A percentile compares a stretch with the other conserved stretches of the same genome.
phyloP scores from a whole-genome alignment of 2,797 vertebrate species.

The Huso huso region DNA sequence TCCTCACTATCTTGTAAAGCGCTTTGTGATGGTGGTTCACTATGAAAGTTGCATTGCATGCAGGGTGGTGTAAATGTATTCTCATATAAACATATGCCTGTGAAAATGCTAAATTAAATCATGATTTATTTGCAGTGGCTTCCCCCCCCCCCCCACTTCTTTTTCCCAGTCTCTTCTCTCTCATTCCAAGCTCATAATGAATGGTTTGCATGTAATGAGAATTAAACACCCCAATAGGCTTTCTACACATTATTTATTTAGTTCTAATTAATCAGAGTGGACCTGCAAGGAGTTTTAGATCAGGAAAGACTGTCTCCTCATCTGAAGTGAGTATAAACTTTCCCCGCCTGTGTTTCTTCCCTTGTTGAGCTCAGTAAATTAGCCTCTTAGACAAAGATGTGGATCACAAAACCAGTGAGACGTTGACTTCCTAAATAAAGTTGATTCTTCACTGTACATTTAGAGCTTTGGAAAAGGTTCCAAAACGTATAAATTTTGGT shows the following conservation, averaged over 20 bases:
- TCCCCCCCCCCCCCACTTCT: slow-evolving; percentile 15
- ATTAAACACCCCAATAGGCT: slow-evolving; percentile 57
- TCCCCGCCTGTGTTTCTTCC: background rate
- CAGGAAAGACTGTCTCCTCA: background rate
- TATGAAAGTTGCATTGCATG: no score
- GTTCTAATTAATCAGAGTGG: slow-evolving; percentile 61
- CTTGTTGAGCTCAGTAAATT: background rate
- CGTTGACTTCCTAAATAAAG: no score
- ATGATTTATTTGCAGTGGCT: no score
- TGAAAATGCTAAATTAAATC: slow-evolving; percentile 24
- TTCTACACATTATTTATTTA: slow-evolving; percentile 63
- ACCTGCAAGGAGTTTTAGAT: slow-evolving; percentile 52
- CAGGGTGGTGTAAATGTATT: no score
- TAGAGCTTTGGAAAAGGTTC: no score
- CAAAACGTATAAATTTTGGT: no score
- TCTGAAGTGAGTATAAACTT: background rate
- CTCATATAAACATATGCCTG: no score
- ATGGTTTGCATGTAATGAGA: slow-evolving; percentile 58
- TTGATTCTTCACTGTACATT: no score
- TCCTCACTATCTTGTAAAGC: no score
- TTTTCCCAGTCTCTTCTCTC: slow-evolving; percentile 37
- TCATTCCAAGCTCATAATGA: slow-evolving; percentile 54
- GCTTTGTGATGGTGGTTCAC: no score
- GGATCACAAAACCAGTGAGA: no score
- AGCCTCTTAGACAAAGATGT: background rate